Evolutionary conservation across 2,113 vertebrate species (phyloP).

Genomic region (Serilophus lunatus): DNA sequence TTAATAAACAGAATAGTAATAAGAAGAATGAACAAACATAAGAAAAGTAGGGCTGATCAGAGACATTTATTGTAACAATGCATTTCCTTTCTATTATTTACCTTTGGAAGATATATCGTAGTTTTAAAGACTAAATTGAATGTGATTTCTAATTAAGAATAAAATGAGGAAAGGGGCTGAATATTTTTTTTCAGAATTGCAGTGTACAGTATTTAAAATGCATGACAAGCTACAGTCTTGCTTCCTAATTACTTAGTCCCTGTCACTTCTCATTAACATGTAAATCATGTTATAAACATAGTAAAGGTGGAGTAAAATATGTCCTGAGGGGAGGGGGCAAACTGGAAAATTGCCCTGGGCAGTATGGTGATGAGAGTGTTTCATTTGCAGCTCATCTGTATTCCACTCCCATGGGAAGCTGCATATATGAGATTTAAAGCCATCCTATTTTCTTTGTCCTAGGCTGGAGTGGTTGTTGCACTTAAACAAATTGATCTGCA

Average conservation of each 20-base stretch:
- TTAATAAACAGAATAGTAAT: not conserved
- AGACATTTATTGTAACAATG: not conserved
- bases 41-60: not conserved
- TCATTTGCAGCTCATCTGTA: conserved; percentile 57
- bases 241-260: conserved; percentile 71
- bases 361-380: conserved; percentile 57
- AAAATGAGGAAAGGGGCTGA: conserved; percentile 52
- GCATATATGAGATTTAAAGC: conserved; percentile 56
- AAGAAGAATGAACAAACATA: not conserved
- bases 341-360: conserved; percentile 70
- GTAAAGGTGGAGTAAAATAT: conserved; percentile 65
- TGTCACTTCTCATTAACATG: conserved; percentile 73
- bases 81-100: conserved; percentile 56
- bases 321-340: conserved; percentile 44
- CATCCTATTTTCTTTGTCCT: conserved; percentile 61
- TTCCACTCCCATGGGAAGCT: conserved; percentile 49
- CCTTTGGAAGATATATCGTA: conserved; percentile 50
- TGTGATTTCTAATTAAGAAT: conserved; percentile 62
- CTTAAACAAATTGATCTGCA: conserved; percentile 50
- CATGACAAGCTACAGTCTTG: conserved; percentile 39
- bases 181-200: conserved; percentile 62
- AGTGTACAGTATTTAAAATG: conserved; percentile 66
- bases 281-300: conserved; percentile 69
- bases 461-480: conserved; percentile 37
- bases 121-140: conserved; percentile 62